Evolutionary conservation across 2,888 invertebrate genomes (phyloP).

Genomic region (Abrostola tripartita): DNA sequence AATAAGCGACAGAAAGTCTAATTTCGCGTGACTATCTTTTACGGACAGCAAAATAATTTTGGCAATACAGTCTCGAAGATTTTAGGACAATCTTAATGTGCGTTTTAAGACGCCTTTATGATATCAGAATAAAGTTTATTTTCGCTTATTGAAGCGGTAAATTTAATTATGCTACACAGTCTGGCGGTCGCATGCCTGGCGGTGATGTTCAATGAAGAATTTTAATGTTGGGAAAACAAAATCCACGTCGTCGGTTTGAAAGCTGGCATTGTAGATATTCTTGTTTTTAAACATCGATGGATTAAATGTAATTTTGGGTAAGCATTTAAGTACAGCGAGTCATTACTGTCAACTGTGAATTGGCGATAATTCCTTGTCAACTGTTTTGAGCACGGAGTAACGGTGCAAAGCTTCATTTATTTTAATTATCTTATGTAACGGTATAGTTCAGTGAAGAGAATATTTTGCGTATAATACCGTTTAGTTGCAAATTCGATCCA

Average conservation of each 20-base stretch:
- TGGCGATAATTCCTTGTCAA: too few species aligned
- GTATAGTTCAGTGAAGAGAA: too few species aligned
- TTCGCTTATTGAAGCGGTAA: constrained; percentile 9
- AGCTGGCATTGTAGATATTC: constrained; percentile 8
- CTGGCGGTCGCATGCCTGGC: constrained; percentile 31
- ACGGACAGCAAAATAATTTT: constrained; percentile 15
- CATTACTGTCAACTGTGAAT: too few species aligned
- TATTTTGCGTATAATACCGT: too few species aligned
- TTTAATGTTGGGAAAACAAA: constrained; percentile 37
- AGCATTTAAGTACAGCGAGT: background rate
- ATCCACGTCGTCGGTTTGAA: constrained; percentile 3
- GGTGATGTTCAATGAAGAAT: constrained; percentile 35
- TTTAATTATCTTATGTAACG: too few species aligned
- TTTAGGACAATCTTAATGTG: constrained; percentile 3
- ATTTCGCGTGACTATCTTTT: constrained; percentile 18
- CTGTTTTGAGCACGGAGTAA: too few species aligned
- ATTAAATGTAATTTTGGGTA: constrained; percentile 14
- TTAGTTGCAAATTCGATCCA: too few species aligned
- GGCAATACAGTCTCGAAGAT: constrained; percentile 23
- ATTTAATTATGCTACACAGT: constrained; percentile 20
- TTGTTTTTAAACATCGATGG: constrained; percentile 24
- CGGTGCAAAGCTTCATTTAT: too few species aligned
- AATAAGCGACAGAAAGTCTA: constrained; percentile 5
- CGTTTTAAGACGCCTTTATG: constrained; percentile 2
- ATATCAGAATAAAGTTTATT: constrained; percentile 23